Conservation (phyloP, 2,797 vertebrate genomes). For the Characodon lateralis region DNA sequence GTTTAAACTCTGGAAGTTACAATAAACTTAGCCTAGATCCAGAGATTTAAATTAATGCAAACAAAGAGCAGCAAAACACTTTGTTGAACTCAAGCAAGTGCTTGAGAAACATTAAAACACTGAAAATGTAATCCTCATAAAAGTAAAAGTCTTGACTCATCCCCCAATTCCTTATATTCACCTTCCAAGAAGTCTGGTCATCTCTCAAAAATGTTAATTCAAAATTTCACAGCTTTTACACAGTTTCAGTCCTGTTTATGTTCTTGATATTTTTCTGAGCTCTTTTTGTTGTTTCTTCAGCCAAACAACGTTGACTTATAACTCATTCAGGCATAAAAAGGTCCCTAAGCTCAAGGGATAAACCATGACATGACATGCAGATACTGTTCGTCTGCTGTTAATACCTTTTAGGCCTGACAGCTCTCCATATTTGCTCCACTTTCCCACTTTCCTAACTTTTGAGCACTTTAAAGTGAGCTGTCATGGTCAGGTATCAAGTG, state of each 20-base stretch:
- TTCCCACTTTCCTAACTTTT: not conserved
- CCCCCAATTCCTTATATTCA: not conserved
- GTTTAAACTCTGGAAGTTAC: slow-evolving; percentile 15
- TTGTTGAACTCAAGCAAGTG: not conserved
- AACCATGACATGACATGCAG: not conserved
- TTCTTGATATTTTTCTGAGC: not conserved
- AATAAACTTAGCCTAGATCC: not conserved
- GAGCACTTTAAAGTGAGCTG: not conserved
- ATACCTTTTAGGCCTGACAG: not conserved
- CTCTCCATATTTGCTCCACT: not conserved
- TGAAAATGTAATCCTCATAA: not conserved
- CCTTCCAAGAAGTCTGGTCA: too few relatives aligned
- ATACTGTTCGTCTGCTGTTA: not conserved
- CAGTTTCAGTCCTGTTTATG: not conserved
- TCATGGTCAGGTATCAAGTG: not conserved
- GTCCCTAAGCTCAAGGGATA: not conserved
- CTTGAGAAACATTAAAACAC: not conserved
- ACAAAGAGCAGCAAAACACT: not conserved
- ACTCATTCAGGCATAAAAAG: not conserved
- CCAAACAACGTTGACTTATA: not conserved
- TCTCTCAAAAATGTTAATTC: not conserved
- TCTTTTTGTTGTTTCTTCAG: not conserved
- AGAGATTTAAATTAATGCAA: not conserved
- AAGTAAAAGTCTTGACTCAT: too few relatives aligned
- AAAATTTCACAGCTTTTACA: not conserved